Evolutionary conservation across 2,113 vertebrate genomes (phyloP), one percentile per base, ranked within the genome.

Genomic region (Brachirus orientalis): DNA sequence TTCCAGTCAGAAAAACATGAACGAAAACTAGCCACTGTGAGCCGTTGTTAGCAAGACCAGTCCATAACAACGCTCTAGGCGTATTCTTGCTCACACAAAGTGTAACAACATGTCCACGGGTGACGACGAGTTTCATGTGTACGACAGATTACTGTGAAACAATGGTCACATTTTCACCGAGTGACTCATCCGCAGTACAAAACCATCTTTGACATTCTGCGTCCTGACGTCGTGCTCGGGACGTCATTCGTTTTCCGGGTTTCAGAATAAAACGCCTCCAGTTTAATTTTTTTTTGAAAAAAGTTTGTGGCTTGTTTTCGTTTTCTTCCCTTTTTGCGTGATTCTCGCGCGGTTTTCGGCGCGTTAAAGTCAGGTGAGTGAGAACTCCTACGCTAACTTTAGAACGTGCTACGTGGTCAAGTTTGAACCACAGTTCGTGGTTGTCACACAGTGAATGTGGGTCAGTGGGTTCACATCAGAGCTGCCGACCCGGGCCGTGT

Each of bases 221-320:
- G 75, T 79, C 13, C 0, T 79, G 64, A 73, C 83, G 79, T 82
- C 68, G 69, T 0, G 2, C 0, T 2, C 10, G 3, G 0, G 9
- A 48, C 72, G 55, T 45, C 22, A 20, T 16, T 4, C 10, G 1
- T 12, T 28, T 66, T 80, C 69, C 60, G 46, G 47, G 43, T 69
- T 69, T 69, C 53, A 28, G n/a, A 70, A 72, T 66, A 66, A 77
- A 80, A 52, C 45, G 36, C 47, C 48, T 35, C 10, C 18, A 3
- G 18, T n/a, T 0, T 0, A 11, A 17, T 14, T 2, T 12, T 2
- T 14, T 2, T 12, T 2, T 3, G 8, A 47, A n/a, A 13, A 43
- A 43, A 43, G 40, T 14, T 13, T 14, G 40, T 11, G 11, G 40
- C 14, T 43, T 12, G 11, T 14, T 13, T 57, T 16, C 3, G 14